Evolutionary conservation across 1,140 invertebrate species (phyloP), one percentile per base, ranked within the genome.

Genomic region (Tetramorium alpestre): DNA sequence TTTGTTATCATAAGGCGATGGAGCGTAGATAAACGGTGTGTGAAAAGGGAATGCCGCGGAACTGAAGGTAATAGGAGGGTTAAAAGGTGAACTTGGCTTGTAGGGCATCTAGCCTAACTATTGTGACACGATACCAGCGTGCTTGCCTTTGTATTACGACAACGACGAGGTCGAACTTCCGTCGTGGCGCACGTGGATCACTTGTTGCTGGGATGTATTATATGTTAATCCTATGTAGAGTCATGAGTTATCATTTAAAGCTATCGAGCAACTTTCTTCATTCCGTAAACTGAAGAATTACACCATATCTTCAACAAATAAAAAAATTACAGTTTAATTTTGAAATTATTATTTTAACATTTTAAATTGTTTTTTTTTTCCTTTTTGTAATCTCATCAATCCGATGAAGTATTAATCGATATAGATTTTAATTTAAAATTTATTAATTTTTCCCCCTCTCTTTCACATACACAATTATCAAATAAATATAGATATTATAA

Each of bases 151-250:
- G 87, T 87, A 82, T 62, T 60, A 58, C 44, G 22, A 75, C 60
- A 90, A 75, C 54, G 47, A 80, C 62, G 86, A 69, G 58, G 87
- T 84, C 58, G 60, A 69, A 88, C 82, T 84, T 90, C 78, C 65
- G 75, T 84, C 84, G 84, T 56, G 76, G 51, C 47, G 80, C 72
- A 60, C 81, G 85, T 87, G 75, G 87, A 89, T 91, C 89, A 91
- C 90, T 91, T 91, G 89, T 91, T 91, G 90, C 90, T 89, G 87
- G 58, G 44, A 86, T 56, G 51, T 70, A 69, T 69, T 69, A 69
- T 69, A 85, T 82, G 81, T 75, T 69, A 85, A 88, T 90, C 77
- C 88, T 86, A 80, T 64, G 58, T 90, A 84, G 60, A 82, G 49
- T 87, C 58, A 51, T 87, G 56, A 67, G 78, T 60, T 60, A 70